These are phyloP conservation scores for Furcula furcula DNA, from an alignment of 2,888 invertebrate species.

Conservation along the genomic window DNA sequence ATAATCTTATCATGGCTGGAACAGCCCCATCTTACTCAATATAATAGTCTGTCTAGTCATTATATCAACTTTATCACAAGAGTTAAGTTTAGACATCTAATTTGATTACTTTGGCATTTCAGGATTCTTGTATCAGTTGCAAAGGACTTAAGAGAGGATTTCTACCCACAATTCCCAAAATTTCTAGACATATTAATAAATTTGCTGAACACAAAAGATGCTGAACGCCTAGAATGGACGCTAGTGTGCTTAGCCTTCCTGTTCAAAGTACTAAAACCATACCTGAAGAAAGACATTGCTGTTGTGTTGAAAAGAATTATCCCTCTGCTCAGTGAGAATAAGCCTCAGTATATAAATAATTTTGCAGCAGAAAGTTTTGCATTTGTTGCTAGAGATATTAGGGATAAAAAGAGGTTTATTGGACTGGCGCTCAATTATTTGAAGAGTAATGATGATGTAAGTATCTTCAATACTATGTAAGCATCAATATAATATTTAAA, in stretches of 20 bases:
- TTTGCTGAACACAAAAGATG: constrained; percentile 87
- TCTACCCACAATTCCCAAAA: constrained; percentile 91
- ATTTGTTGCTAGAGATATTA: constrained; percentile 94
- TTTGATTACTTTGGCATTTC: constrained; percentile 10
- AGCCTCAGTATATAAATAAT: constrained; percentile 92
- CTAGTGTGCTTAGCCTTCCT: constrained; percentile 93
- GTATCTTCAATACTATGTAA: constrained; percentile 43
- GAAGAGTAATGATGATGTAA: constrained; percentile 85
- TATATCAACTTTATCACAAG: no score
- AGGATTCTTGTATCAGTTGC: constrained; percentile 93
- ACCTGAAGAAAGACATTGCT: constrained; percentile 89
- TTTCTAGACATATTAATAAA: constrained; percentile 88
- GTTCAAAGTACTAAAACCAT: constrained; percentile 94
- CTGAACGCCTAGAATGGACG: constrained; percentile 92
- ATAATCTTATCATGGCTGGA: no score
- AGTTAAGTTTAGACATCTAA: no score
- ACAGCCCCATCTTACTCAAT: no score
- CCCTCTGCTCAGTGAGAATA: constrained; percentile 88
- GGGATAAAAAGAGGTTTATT: constrained; percentile 89
- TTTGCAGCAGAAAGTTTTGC: constrained; percentile 99
- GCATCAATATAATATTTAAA: no score
- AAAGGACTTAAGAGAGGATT: constrained; percentile 93
- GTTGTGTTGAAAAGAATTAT: constrained; percentile 86
- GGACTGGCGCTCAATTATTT: constrained; percentile 85
- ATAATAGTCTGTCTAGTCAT: no score